Evolutionary conservation across 1,140 invertebrate species (phyloP).

Genomic region (Thaumetopoea pityocampa): DNA sequence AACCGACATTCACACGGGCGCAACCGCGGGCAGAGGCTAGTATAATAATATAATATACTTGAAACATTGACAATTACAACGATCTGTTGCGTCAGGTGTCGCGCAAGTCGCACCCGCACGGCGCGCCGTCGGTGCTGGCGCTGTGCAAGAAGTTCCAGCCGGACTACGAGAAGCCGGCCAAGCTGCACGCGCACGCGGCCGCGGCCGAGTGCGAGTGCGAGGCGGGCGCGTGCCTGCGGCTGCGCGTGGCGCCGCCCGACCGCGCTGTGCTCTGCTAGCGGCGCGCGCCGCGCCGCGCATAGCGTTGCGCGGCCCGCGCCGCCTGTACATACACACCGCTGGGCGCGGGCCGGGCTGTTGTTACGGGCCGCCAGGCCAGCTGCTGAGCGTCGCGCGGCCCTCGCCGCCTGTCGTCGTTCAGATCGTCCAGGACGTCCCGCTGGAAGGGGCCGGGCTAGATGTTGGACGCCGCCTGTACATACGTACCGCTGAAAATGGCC

Average conservation of each 20-base stretch:
- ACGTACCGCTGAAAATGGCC: too few species aligned
- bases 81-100: slow-evolving; percentile 41
- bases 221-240: slow-evolving; percentile 24
- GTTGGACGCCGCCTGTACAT: too few species aligned
- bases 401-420: too few species aligned
- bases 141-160: slow-evolving; percentile 74
- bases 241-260: slow-evolving; percentile 20
- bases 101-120: slow-evolving; percentile 59
- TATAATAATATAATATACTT: too few species aligned
- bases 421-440: too few species aligned
- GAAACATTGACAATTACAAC: not conserved
- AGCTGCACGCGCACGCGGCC: slow-evolving; percentile 31
- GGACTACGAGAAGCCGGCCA: slow-evolving; percentile 66
- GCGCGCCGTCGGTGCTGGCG: slow-evolving; percentile 68
- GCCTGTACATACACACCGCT: slow-evolving; percentile 4
- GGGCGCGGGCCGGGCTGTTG: not conserved
- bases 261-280: slow-evolving; percentile 38
- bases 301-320: not conserved
- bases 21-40: too few species aligned
- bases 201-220: slow-evolving; percentile 18
- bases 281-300: not conserved
- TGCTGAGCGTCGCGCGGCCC: too few species aligned
- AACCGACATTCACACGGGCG: too few species aligned
- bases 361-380: not conserved
- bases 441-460: too few species aligned